phyloP scores from a whole-genome alignment of 2,888 invertebrate species.

The Xanthia icteritia region DNA sequence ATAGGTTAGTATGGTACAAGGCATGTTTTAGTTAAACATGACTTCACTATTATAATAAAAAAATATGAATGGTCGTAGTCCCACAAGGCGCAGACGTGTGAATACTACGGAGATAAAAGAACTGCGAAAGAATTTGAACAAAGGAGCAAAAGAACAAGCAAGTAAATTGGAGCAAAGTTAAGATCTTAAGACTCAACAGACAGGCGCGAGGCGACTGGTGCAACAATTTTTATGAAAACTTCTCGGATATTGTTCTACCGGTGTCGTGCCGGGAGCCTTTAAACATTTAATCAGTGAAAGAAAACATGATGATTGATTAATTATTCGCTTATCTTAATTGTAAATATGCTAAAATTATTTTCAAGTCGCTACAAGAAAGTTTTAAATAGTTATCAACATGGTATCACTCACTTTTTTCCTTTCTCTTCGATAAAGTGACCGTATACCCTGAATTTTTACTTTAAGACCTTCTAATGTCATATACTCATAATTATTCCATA shows the following conservation, averaged over 20 bases:
- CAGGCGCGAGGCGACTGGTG: too few relatives aligned
- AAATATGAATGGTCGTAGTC: not conserved
- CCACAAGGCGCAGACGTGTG: not conserved
- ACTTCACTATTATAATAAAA: not conserved
- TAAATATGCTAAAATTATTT: not conserved
- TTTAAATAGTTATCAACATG: constrained; percentile 5
- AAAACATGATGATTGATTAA: not conserved
- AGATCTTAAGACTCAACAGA: too few relatives aligned
- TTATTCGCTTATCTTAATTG: not conserved
- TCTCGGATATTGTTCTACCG: too few relatives aligned
- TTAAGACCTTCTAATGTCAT: not conserved
- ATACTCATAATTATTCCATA: constrained; percentile 33
- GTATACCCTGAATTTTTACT: constrained; percentile 36
- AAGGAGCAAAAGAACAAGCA: too few relatives aligned
- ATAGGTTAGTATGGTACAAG: not conserved
- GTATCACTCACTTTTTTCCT: constrained; percentile 40
- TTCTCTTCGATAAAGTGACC: constrained; percentile 32
- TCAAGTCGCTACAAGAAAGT: not conserved
- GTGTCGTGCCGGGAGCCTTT: too few relatives aligned
- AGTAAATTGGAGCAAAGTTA: too few relatives aligned
- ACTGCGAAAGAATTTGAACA: not conserved
- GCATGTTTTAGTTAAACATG: not conserved
- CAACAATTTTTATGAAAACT: too few relatives aligned
- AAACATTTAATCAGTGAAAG: not conserved
- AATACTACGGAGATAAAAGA: not conserved